phyloP scores from a whole-genome alignment of 1,140 invertebrate genomes.

The Brachionus manjavacas region DNA sequence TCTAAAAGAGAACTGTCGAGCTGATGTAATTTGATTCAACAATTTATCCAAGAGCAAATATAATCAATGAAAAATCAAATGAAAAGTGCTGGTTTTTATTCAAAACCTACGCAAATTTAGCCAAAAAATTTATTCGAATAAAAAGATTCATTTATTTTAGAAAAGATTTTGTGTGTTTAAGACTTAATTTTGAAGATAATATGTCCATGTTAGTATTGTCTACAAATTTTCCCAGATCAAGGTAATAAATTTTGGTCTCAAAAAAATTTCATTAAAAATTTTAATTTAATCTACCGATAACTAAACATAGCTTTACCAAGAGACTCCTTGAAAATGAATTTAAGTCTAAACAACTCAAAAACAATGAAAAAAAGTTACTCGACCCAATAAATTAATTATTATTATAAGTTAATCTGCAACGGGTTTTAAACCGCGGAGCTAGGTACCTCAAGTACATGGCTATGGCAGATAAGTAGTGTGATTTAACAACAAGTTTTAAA shows the following conservation, averaged over 20 bases:
- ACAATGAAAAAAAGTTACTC: not conserved
- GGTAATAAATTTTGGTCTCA: not conserved
- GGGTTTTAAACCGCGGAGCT: too few relatives aligned
- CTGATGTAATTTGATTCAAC: not conserved
- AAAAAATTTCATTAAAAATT: not conserved
- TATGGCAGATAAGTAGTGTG: too few relatives aligned
- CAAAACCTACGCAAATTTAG: not conserved
- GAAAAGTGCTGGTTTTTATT: not conserved
- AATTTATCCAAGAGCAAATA: not conserved
- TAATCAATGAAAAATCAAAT: not conserved
- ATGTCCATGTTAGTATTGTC: not conserved
- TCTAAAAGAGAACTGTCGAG: not conserved
- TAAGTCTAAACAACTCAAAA: too few relatives aligned
- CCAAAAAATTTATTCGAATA: not conserved
- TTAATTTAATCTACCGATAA: not conserved
- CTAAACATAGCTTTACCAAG: not conserved
- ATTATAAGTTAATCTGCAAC: too few relatives aligned
- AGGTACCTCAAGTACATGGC: too few relatives aligned
- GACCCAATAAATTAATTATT: not conserved
- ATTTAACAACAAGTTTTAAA: too few relatives aligned
- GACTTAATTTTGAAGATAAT: not conserved
- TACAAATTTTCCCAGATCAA: not conserved
- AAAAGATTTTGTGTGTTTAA: not conserved
- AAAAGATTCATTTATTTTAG: too few relatives aligned
- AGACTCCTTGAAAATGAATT: too few relatives aligned